Base-by-base conservation (phyloP, 2,888 invertebrate species). In the Hypselothyrea guttata region DNA sequence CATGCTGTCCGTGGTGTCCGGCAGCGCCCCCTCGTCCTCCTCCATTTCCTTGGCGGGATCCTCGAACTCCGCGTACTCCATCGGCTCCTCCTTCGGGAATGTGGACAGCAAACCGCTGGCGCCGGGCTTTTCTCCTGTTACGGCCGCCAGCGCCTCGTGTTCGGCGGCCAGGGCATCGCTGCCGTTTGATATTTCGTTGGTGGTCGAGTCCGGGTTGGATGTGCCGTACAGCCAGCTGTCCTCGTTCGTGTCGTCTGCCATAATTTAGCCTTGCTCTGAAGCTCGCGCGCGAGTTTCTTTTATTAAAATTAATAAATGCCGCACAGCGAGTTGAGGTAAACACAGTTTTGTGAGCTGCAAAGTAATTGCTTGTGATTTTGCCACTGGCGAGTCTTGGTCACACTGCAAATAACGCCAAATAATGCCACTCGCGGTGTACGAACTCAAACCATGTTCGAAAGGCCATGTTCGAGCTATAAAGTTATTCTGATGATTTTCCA, bases 161-260 rank as follows among this genome's bases (percentile, higher is more conserved):
- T 79, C 82, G 2, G 75, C 71, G 2, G 75, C 76, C 70, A 60
- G 65, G 15, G 59, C 62, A 34, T 75, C 67, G 63, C 74, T 49
- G 67, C 84, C 47, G 53, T 64, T 51, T 51, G 76, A 69, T 73
- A 75, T 58, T 73, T 86, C 89, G 47, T 86, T 88, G 48, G 89
- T 89, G 16, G 88, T 88, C 0, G 88, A 89, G 47, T 90, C 90
- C 28, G 92, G 91, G 81, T 92, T 93, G 0, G 94, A 93, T 83
- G 95, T 96, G 13, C 96, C 96, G 85, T 97, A 97, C 60, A 97
- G 91, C 96, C 96, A 97, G 87, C 93, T 95, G 91, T 97, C 96
- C 88, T 97, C 96, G 90, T 94, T 95, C 2, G 90, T 89, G 75
- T 92, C 93, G 62, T 93, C 94, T 77, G 93, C 92, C 93, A 93